Evolutionary conservation across 1,140 invertebrate genomes (phyloP), one percentile per base, ranked within the genome.

Genomic region (Cyclargus thomasi): DNA sequence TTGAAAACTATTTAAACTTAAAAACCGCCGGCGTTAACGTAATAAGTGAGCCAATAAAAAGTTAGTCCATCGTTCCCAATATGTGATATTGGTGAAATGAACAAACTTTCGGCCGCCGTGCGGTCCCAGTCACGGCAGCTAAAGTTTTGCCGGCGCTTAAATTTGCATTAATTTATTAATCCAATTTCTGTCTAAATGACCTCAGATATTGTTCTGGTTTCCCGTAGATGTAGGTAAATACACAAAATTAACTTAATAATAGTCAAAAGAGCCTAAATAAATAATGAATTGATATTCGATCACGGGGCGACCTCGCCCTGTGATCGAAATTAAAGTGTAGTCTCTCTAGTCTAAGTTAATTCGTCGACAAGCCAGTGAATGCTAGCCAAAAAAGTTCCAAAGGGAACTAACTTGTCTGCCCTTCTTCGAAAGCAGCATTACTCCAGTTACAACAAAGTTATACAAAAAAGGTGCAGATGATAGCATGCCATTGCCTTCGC

Each of bases 101-200:
- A 47, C 39, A 47, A 47, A 47, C 39, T 47, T 47, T 47, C 39
- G 10, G 11, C 39, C 6, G 14, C 39, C 39, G 14, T 47, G 39
- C 39, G 39, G 39, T 47, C 39, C 29, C 39, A 16, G 39, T 11
- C 39, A 47, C 39, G 39, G 10, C 39, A 8, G 14, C 39, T 2
- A 47, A 47, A 47, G 39, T 47, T 47, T 47, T 16, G 39, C 14
- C 39, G 0, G 11, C 39, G 39, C 39, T 47, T 16, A 47, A 47
- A 47, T 47, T 47, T 47, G 39, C 39, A 47, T 47, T 47, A 47
- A 47, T 47, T 47, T 47, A 47, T 47, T 47, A 47, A 47, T 47
- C 39, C 39, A 47, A 47, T 47, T 47, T 47, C 39, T 47, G 39
- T 47, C 2, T 47, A 8, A 47, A 14, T 47, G 11, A 16, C 39